These are phyloP conservation scores for Heliconius hewitsoni DNA, from an alignment of 1,140 invertebrate species.

Conservation along the genomic window DNA sequence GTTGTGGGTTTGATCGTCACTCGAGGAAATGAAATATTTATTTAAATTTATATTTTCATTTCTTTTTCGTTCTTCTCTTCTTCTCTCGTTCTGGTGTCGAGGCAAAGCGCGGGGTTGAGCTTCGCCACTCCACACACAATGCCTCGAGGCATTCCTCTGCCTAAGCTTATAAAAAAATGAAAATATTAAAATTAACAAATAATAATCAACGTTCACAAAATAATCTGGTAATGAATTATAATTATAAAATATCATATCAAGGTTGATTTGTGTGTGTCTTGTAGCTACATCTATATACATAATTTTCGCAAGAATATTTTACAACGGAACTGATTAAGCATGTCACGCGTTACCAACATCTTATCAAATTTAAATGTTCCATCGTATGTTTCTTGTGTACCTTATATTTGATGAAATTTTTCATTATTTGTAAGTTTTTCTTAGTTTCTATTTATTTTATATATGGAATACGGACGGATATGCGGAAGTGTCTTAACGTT, in stretches of 20 bases:
- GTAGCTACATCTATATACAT: background rate
- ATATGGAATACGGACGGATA: no score
- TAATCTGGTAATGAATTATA: conserved; percentile 1
- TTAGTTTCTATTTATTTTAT: background rate
- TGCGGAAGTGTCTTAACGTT: no score
- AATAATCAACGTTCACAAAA: background rate
- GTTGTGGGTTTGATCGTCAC: no score
- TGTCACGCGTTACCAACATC: background rate
- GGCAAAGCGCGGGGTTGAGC: no score
- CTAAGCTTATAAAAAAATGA: background rate
- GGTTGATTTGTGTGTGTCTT: background rate
- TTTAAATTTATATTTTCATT: no score
- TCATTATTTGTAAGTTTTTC: background rate
- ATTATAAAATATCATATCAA: background rate
- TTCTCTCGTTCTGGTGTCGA: no score
- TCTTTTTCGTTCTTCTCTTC: no score
- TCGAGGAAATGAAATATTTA: no score
- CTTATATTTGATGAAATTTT: background rate
- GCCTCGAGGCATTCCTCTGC: no score
- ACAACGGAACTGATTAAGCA: background rate
- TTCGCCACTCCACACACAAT: no score
- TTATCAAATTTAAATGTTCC: conserved; percentile 6
- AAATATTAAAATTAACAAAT: background rate
- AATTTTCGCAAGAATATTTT: conserved; percentile 1
- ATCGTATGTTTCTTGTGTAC: background rate